Percentiles rank a stretch among this genome's conserved stretches.
Conservation (phyloP, 2,888 invertebrate genomes). For the Lepidochrysops patricia region DNA sequence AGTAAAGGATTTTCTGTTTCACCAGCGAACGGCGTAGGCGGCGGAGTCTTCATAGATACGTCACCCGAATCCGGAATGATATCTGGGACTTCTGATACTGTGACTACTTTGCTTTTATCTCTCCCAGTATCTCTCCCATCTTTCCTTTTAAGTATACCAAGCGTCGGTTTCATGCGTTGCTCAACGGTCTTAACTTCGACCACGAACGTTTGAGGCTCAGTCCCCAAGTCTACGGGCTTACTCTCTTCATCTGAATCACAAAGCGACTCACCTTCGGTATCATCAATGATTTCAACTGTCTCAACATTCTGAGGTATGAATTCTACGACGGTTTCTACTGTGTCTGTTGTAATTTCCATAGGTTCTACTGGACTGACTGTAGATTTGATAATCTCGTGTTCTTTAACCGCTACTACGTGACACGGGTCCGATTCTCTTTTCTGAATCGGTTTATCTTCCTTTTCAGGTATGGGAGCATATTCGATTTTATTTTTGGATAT, state of each 20-base stretch:
- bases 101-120: constrained; percentile 32
- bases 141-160: constrained; percentile 47
- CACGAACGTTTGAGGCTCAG: constrained; percentile 56
- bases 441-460: neutral
- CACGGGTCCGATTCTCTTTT: constrained; percentile 23
- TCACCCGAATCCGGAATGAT: constrained; percentile 33
- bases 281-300: constrained; percentile 71
- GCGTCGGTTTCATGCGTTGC: constrained; percentile 52
- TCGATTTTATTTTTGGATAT: constrained; percentile 71
- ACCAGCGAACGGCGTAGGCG: constrained; percentile 33
- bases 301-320: constrained; percentile 72
- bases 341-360: constrained; percentile 60
- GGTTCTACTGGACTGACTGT: constrained; percentile 63
- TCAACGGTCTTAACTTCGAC: constrained; percentile 52
- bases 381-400: constrained; percentile 79
- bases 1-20: constrained; percentile 31
- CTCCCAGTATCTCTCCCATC: constrained; percentile 31
- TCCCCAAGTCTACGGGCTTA: constrained; percentile 35
- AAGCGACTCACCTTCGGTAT: constrained; percentile 57
- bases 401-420: constrained; percentile 35
- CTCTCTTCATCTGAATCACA: constrained; percentile 38
- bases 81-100: constrained; percentile 38
- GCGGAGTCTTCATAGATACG: constrained; percentile 25
- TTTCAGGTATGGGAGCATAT: constrained; percentile 6
- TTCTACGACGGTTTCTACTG: constrained; percentile 68